These are phyloP conservation scores for Melanargia galathea DNA, from an alignment of 2,888 invertebrate genomes.

Conservation along the genomic window DNA sequence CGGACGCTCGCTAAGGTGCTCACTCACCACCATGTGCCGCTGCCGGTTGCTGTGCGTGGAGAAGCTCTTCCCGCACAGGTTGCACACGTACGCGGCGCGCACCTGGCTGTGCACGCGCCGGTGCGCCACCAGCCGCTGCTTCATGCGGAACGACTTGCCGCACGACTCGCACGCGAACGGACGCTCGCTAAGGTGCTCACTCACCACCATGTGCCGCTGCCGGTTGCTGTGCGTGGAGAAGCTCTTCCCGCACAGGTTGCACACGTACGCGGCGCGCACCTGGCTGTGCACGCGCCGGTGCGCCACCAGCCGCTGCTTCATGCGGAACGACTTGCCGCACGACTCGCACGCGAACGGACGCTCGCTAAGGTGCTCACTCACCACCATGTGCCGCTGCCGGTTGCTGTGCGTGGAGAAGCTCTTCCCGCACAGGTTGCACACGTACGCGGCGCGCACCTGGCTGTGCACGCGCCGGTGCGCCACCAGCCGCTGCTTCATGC, in stretches of 20 bases:
- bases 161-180: constrained; percentile 72
- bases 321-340: constrained; percentile 69
- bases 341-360: constrained; percentile 69
- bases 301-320: constrained; percentile 67
- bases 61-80: constrained; percentile 69
- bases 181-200: constrained; percentile 56
- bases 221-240: constrained; percentile 72
- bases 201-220: constrained; percentile 74
- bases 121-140: constrained; percentile 67
- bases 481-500: constrained; percentile 67
- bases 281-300: constrained; percentile 65
- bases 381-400: constrained; percentile 72
- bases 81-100: constrained; percentile 58
- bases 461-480: constrained; percentile 67
- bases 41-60: constrained; percentile 69
- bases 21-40: constrained; percentile 76
- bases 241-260: constrained; percentile 65
- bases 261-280: constrained; percentile 55
- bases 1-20: constrained; percentile 56
- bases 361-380: constrained; percentile 59
- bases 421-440: constrained; percentile 65
- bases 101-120: constrained; percentile 59
- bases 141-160: constrained; percentile 69
- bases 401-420: constrained; percentile 72
- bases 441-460: constrained; percentile 54